These are phyloP conservation scores for Spheniscus humboldti DNA, from an alignment of 2,797 vertebrate species.

Conservation along the genomic window DNA sequence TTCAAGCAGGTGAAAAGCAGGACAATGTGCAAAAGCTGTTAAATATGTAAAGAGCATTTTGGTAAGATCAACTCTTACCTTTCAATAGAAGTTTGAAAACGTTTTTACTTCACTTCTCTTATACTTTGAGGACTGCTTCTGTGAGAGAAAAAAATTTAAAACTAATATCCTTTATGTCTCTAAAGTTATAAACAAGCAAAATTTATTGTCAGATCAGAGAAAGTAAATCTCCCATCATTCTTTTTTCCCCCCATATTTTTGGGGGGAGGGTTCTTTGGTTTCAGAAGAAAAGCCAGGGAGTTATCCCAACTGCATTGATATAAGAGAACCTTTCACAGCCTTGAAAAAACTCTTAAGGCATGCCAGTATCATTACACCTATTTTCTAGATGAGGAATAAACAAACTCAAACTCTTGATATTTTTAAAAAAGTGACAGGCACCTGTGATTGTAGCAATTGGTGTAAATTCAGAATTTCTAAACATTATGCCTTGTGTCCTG, in stretches of 20 bases:
- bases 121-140: not conserved
- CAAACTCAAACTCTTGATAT: not conserved
- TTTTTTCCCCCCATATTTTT: not conserved
- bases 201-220: not conserved
- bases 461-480: not conserved
- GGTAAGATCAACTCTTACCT: not conserved
- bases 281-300: not conserved
- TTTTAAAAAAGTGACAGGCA: not conserved
- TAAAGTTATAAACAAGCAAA: not conserved
- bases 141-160: not conserved
- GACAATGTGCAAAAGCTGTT: not conserved
- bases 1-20: not conserved
- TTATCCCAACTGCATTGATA: not conserved
- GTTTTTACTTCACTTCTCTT: not conserved
- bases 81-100: not conserved
- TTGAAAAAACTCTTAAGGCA: not conserved
- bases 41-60: not conserved
- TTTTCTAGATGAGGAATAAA: not conserved
- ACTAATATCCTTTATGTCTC: not conserved
- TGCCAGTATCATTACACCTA: not conserved
- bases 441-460: not conserved
- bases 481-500: not conserved
- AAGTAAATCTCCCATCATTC: not conserved
- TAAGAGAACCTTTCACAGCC: not conserved
- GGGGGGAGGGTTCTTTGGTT: not conserved